Evolutionary conservation across 2,113 vertebrate species (phyloP), one percentile per base, ranked within the genome.

Genomic region (Syngnathus scovelli): DNA sequence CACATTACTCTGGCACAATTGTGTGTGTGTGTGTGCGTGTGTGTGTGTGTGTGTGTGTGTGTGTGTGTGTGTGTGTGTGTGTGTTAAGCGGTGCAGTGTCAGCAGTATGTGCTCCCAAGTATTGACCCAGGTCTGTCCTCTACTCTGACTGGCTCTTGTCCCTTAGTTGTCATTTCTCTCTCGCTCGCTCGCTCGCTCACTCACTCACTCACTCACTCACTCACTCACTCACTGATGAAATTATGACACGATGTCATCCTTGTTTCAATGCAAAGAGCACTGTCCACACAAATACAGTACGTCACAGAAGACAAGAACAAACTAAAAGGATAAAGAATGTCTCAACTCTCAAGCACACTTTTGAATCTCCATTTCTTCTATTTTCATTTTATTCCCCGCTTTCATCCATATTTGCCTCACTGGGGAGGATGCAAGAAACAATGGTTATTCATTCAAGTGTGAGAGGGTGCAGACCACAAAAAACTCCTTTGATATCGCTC

Each of bases 101-200:
- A 90, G 88, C 88, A 86, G 74, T 74, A 83, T 83, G 78, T 79
- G 78, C 76, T 44, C 74, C 77, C 72, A 74, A 86, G 79, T 84
- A 87, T 90, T 88, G 85, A 88, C 88, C 86, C 86, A 82, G 74
- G 76, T 67, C 84, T 83, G 85, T 88, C 84, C 82, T 90, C 83
- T 85, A 81, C 80, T 87, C 79, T 86, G 86, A 85, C 85, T 87
- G 82, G 79, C 83, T 84, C 77, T 85, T 87, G 87, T 89, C 84
- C 82, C 81, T 86, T 80, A 80, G 82, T 78, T 88, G 82, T 87
- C 83, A 84, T 80, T 72, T 73, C 71, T 80, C 71, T 33, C 27
- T 33, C 27, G 27, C 27, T 33, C 27, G 2, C 27, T 33, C 27
- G 27, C 27, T 33, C 27, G 73, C 64, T 73, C 70, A 64, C 38